Evolutionary conservation across 2,888 invertebrate genomes (phyloP).

Genomic region (Amphipoea lucens): DNA sequence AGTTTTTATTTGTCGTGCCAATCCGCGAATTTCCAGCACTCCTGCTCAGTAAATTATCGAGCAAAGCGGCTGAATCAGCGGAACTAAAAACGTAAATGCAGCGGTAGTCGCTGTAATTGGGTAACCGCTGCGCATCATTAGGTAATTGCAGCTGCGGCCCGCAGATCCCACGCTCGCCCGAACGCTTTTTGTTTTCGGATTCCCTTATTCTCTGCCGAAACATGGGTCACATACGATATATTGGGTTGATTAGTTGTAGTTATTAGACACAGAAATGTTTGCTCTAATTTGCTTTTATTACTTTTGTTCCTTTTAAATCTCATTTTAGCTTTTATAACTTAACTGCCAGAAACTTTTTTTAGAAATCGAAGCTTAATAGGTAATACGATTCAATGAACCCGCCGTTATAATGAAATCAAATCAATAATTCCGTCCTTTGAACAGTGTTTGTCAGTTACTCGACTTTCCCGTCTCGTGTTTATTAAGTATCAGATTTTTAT

Average conservation of each 20-base stretch:
- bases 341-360: conserved; percentile 17
- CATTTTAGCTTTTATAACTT: conserved; percentile 22
- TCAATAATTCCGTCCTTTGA: conserved; percentile 32
- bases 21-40: conserved; percentile 66
- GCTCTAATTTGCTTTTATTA: conserved; percentile 27
- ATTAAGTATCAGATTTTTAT: conserved; percentile 13
- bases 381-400: conserved; percentile 30
- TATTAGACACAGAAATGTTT: conserved; percentile 44
- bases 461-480: conserved; percentile 21
- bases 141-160: conserved; percentile 86
- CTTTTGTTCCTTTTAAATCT: conserved; percentile 12
- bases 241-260: conserved; percentile 57
- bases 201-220: conserved; percentile 57
- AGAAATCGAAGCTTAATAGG: conserved; percentile 3
- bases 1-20: conserved; percentile 51
- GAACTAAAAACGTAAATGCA: conserved; percentile 85
- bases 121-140: conserved; percentile 87
- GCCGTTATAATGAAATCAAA: conserved; percentile 23
- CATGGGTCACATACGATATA: conserved; percentile 59
- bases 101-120: conserved; percentile 83
- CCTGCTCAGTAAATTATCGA: conserved; percentile 75
- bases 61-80: conserved; percentile 77
- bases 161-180: conserved; percentile 60
- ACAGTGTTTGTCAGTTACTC: conserved; percentile 23
- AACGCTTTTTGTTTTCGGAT: conserved; percentile 65